Base-by-base conservation (phyloP, 2,888 invertebrate species). In the Agrochola lychnidis region DNA sequence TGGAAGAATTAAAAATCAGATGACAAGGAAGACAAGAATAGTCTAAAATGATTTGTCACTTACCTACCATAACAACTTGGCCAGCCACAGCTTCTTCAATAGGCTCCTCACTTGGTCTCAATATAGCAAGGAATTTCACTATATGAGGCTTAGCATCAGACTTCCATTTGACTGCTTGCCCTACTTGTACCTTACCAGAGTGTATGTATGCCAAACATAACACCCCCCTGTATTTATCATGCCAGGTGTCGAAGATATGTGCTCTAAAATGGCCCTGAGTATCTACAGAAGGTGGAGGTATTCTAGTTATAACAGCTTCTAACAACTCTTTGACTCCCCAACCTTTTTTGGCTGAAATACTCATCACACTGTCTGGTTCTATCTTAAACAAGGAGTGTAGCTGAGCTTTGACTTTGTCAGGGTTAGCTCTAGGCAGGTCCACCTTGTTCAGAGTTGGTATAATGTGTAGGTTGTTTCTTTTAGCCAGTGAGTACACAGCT, bases 361-460 rank as follows among this genome's bases (percentile, higher is more conserved):
- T 98, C 75, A 99, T 91, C 14, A 99, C 97, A 68, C 97, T 97
- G 0, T 97, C 93, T 3, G 97, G 96, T 0, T 98, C 97, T 82
- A 99, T 98, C 85, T 98, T 98, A 94, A 99, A 99, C 25, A 99
- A 94, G 1, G 97, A 97, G 74, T 98, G 95, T 81, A 99, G 93
- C 92, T 99, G 99, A 61, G 97, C 95, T 84, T 97, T 97, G 0
- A 99, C 99, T 89, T 97, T 97, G 0, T 98, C 98, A 7, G 99
- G 99, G 92, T 99, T 96, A 0, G 99, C 99, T 93, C 98, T 97
- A 88, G 99, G 99, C 73, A 99, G 97, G 93, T 99, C 99, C 76
- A 99, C 99, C 97, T 99, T 99, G 95, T 99, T 99, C 56, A 99
- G 96, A 0, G 99, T 99, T 0, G 99, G 99, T 90, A 99, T 98